Percentiles rank a stretch among this genome's conserved stretches.
phyloP scores from a whole-genome alignment of 2,888 invertebrate species.

The Megaustenia siamemsis region DNA sequence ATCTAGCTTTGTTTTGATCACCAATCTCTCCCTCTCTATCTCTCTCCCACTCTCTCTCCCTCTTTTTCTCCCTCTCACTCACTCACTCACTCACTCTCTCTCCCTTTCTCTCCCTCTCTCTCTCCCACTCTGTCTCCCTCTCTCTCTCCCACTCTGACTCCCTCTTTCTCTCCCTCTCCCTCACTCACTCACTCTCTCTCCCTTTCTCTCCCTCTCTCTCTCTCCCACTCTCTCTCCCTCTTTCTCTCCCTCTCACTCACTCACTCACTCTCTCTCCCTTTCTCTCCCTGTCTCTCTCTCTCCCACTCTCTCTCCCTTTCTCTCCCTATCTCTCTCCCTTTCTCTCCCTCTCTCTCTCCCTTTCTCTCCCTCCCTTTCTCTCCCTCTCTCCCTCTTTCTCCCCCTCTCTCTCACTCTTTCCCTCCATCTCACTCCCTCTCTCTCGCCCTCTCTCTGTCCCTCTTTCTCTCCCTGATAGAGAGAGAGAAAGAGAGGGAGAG shows the following conservation, averaged over 20 bases:
- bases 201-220: conserved; percentile 23
- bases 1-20: too few species aligned
- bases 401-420: too few species aligned
- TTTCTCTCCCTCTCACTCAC: conserved; percentile 39
- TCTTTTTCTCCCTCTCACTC: conserved; percentile 32
- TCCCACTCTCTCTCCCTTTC: conserved; percentile 2
- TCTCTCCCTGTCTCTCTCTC: conserved; percentile 13
- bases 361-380: conserved; percentile 19
- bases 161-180: conserved; percentile 1
- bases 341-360: conserved; percentile 9
- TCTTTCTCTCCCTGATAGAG: too few species aligned
- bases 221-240: conserved; percentile 19
- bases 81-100: conserved; percentile 18
- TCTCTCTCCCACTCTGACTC: conserved; percentile 33
- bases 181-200: conserved; percentile 31
- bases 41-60: conserved; percentile 17
- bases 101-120: conserved; percentile 25
- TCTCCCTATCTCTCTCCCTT: conserved; percentile 9
- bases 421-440: too few species aligned
- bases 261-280: conserved; percentile 38
- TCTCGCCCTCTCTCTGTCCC: too few species aligned
- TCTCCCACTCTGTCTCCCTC: conserved; percentile 42
- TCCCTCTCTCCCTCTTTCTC: conserved; percentile 6
- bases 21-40: background rate
- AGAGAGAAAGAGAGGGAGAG: too few species aligned